A percentile compares a stretch with the other conserved stretches of the same genome.
Conservation (phyloP, 2,797 vertebrate species). For the Manis javanica region DNA sequence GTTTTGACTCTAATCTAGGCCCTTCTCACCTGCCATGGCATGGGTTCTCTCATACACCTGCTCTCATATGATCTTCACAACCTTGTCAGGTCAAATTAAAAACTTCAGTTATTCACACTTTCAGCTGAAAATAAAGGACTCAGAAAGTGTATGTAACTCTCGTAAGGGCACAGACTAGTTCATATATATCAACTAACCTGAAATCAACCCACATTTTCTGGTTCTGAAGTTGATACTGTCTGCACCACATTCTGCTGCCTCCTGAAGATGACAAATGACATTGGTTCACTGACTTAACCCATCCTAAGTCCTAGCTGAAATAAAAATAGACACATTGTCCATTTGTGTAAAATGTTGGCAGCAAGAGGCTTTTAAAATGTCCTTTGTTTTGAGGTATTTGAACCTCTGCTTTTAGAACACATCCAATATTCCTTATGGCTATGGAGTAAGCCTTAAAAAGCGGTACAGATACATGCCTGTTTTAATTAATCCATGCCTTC, state of each 20-base stretch:
- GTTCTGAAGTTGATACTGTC: background rate
- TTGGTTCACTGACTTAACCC: background rate
- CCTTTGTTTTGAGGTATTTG: background rate
- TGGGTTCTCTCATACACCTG: background rate
- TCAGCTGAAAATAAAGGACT: conserved; percentile 16
- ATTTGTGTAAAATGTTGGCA: background rate
- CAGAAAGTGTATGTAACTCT: background rate
- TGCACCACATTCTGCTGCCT: background rate
- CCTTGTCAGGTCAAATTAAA: background rate
- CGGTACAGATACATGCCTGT: background rate
- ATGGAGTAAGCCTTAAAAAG: background rate
- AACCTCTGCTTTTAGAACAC: background rate
- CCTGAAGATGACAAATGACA: background rate
- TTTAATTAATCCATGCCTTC: background rate
- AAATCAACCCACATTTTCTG: background rate
- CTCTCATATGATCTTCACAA: background rate
- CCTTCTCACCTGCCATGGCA: background rate
- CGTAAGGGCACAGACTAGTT: background rate
- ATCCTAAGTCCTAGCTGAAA: background rate
- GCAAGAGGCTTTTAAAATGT: background rate
- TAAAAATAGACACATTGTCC: background rate
- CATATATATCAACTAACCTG: background rate
- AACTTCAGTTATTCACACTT: background rate
- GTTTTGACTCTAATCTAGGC: background rate
- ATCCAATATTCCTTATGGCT: background rate